A percentile compares a stretch with the other conserved stretches of the same genome.
Evolutionary conservation across 2,113 vertebrate species (phyloP).

Genomic region (Tylochromis polylepis): DNA sequence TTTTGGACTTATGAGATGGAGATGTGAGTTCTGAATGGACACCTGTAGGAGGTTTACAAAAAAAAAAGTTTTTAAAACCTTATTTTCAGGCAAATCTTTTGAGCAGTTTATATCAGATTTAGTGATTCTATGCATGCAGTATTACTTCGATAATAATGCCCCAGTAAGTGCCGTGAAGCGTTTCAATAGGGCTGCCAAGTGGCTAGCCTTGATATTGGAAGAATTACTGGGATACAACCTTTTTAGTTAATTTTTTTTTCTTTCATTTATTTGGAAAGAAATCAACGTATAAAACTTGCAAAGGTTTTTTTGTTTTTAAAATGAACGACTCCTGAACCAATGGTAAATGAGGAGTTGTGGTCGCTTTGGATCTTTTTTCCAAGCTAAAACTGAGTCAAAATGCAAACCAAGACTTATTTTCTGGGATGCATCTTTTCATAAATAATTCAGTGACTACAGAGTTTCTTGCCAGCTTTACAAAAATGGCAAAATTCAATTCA

Average conservation of each 20-base stretch:
- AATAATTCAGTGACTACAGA: too few species aligned
- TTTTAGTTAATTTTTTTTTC: too few species aligned
- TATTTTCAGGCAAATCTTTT: not conserved
- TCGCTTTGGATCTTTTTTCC: not conserved
- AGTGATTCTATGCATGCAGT: not conserved
- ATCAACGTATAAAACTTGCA: not conserved
- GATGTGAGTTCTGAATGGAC: too few species aligned
- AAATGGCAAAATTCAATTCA: too few species aligned
- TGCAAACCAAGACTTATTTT: not conserved
- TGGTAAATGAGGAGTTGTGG: not conserved
- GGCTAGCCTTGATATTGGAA: not conserved
- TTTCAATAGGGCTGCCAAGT: not conserved
- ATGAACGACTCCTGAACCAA: not conserved
- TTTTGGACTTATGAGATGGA: not conserved
- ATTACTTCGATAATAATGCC: not conserved
- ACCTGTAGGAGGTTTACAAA: not conserved
- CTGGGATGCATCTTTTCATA: not conserved
- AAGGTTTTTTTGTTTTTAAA: not conserved
- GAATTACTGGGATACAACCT: not conserved
- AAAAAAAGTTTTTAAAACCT: not conserved
- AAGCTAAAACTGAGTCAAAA: not conserved
- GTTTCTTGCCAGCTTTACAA: not conserved
- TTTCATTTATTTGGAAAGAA: not conserved
- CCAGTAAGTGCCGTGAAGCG: not conserved
- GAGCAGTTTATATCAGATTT: not conserved